Evolutionary conservation across 30 jellyfish, hydroid and myxozoan genomes (phyloP).

Genomic region (Sanderia malayensis): DNA sequence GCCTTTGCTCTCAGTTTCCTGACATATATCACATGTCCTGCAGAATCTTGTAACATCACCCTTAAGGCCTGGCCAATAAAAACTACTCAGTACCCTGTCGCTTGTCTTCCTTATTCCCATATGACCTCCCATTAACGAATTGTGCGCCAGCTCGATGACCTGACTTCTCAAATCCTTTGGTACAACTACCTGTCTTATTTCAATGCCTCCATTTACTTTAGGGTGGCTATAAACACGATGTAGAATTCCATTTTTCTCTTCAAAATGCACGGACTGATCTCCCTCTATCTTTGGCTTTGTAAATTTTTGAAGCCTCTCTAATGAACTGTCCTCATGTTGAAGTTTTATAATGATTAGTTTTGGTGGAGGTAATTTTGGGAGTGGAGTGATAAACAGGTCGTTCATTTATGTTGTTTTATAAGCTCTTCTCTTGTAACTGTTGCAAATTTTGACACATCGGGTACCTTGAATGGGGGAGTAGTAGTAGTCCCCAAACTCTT

Average conservation of each 20-base stretch:
- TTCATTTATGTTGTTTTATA: too few species aligned
- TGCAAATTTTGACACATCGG: conserved; percentile 28
- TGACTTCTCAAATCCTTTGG: too few species aligned
- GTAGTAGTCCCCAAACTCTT: conserved; percentile 33
- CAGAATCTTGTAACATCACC: conserved; percentile 38
- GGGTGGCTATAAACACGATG: conserved; percentile 29
- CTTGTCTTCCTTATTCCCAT: conserved; percentile 46
- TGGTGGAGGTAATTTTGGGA: too few species aligned
- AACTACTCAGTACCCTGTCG: conserved; percentile 22
- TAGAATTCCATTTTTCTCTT: conserved; percentile 22
- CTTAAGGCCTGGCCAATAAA: conserved; percentile 39
- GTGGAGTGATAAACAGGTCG: too few species aligned
- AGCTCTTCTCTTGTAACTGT: conserved; percentile 44
- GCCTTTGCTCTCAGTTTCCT: too few species aligned
- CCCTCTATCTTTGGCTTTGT: conserved; percentile 40
- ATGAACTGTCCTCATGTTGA: conserved; percentile 42
- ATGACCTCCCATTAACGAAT: conserved; percentile 56
- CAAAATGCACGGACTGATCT: conserved; percentile 27
- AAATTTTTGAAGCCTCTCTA: conserved; percentile 46
- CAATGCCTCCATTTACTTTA: conserved; percentile 29
- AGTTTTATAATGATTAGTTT: too few species aligned
- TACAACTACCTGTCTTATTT: conserved; percentile 33
- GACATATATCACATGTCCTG: conserved; percentile 36
- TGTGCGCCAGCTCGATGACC: conserved; percentile 52
- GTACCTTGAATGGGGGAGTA: conserved; percentile 26